Conservation (phyloP, 2,113 vertebrate species). For the Mobula birostris region DNA sequence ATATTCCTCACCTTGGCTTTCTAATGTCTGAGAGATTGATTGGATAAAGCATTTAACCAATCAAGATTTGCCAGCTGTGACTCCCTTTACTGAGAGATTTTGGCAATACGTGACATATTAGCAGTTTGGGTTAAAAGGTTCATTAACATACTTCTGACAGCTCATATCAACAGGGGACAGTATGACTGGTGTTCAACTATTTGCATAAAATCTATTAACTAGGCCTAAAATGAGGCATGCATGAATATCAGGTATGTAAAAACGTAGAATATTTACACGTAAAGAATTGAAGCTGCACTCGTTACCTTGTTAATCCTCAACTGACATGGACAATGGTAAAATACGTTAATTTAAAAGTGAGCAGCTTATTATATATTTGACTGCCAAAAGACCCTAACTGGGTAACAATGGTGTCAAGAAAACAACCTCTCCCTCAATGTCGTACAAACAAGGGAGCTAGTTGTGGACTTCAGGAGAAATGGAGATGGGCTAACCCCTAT, state of each 20-base stretch:
- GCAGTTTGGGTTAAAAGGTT: constrained; percentile 14
- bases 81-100: not conserved
- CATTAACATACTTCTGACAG: constrained; percentile 25
- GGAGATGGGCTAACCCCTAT: too few species aligned
- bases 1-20: not conserved
- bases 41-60: not conserved
- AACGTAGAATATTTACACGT: not conserved
- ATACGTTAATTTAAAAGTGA: not conserved
- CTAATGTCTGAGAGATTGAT: constrained; percentile 12
- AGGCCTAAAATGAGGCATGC: not conserved
- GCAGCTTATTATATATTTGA: not conserved
- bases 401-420: too few species aligned
- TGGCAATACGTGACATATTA: constrained; percentile 21
- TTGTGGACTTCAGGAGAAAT: too few species aligned
- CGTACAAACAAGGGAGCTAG: too few species aligned
- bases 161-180: not conserved
- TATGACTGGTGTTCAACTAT: not conserved
- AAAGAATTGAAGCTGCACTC: not conserved
- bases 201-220: constrained; percentile 37
- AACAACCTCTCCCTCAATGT: too few species aligned
- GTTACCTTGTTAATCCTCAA: not conserved
- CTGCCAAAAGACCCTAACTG: not conserved
- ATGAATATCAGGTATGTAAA: constrained; percentile 2
- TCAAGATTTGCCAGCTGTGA: constrained; percentile 9
- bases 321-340: not conserved